Evolutionary conservation across 2,888 invertebrate genomes (phyloP).

Genomic region (Erebia aethiops): DNA sequence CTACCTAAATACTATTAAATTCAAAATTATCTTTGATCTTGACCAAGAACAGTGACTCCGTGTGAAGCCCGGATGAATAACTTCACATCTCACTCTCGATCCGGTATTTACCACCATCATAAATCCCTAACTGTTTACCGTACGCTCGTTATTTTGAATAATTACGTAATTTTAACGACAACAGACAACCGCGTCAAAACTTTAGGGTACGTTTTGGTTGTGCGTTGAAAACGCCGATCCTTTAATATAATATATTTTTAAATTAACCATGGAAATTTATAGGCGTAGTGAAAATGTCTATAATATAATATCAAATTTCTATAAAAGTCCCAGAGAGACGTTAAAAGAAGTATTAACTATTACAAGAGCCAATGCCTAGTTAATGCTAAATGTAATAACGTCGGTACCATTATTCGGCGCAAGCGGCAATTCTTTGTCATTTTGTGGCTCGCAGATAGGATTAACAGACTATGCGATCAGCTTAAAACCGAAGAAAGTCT

Average conservation of each 20-base stretch:
- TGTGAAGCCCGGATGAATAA: slow-evolving; percentile 37
- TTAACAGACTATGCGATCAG: not conserved
- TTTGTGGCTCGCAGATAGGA: too few relatives aligned
- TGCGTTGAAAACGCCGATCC: not conserved
- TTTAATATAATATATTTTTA: too few relatives aligned
- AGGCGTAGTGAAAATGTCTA: too few relatives aligned
- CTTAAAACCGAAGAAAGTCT: too few relatives aligned
- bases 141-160: slow-evolving; percentile 70
- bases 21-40: slow-evolving; percentile 5
- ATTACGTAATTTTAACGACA: slow-evolving; percentile 69
- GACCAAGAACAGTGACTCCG: slow-evolving; percentile 7
- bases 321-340: too few relatives aligned
- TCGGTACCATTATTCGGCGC: too few relatives aligned
- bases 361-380: too few relatives aligned
- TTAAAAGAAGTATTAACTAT: too few relatives aligned
- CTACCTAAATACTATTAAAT: not conserved
- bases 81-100: slow-evolving; percentile 33
- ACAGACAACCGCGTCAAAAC: slow-evolving; percentile 57
- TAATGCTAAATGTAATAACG: too few relatives aligned
- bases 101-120: slow-evolving; percentile 56
- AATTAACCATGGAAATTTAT: too few relatives aligned
- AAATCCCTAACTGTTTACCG: slow-evolving; percentile 70
- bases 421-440: too few relatives aligned
- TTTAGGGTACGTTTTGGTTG: slow-evolving; percentile 45
- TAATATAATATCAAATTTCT: too few relatives aligned